phyloP scores from a whole-genome alignment of 2,888 invertebrate species.

The Drosophila prostipennis region DNA sequence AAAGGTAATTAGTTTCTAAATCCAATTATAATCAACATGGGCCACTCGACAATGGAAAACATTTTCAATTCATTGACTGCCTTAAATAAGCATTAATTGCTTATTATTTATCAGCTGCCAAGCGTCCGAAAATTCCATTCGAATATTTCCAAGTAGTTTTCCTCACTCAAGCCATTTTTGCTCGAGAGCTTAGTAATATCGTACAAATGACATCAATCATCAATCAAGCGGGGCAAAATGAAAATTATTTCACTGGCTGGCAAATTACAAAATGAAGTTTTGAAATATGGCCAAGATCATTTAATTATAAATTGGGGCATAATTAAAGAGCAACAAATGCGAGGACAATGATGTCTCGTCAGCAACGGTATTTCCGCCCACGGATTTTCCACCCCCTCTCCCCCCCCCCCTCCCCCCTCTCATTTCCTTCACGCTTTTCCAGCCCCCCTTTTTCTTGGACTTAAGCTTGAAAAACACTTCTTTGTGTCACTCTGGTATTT shows the following conservation, averaged over 20 bases:
- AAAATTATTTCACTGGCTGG: conserved; percentile 29
- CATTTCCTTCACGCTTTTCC: background rate
- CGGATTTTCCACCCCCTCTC: background rate
- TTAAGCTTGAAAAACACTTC: conserved; percentile 43
- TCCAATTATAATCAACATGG: background rate
- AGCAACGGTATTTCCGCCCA: background rate
- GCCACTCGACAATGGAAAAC: background rate
- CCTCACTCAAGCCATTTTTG: conserved; percentile 15
- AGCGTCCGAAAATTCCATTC: background rate
- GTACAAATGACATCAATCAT: conserved; percentile 24
- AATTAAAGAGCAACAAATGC: conserved; percentile 37
- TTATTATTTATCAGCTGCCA: conserved; percentile 2
- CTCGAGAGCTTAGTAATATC: conserved; percentile 13
- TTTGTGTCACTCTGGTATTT: conserved; percentile 44
- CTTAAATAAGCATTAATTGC: background rate
- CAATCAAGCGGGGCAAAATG: conserved; percentile 23
- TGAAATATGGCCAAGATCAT: conserved; percentile 36
- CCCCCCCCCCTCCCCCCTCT: background rate
- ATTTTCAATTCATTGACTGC: background rate
- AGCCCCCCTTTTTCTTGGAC: conserved; percentile 11
- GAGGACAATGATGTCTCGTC: conserved; percentile 7
- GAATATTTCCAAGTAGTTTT: background rate
- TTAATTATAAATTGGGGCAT: conserved; percentile 35
- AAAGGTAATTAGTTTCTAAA: background rate
- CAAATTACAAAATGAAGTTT: conserved; percentile 12